Percentiles rank a stretch among this genome's conserved stretches.
Conservation (phyloP, 1,140 invertebrate genomes). For the Megalonaias nervosa region DNA sequence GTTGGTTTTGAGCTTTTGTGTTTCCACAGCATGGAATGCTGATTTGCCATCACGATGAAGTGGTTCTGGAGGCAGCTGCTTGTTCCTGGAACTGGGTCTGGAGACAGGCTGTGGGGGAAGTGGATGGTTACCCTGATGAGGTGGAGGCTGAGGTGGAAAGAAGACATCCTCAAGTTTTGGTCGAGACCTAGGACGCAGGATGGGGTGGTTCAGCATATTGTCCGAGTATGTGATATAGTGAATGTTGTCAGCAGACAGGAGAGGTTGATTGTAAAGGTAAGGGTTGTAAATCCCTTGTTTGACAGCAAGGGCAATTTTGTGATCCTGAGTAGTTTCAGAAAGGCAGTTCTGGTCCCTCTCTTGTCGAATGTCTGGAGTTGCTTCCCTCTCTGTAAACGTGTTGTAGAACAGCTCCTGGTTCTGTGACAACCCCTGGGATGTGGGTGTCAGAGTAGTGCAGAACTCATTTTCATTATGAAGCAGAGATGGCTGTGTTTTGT, state of each 20-base stretch:
- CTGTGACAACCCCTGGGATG: slow-evolving; percentile 1
- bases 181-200: slow-evolving; percentile 32
- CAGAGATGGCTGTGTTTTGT: slow-evolving; percentile 7
- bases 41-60: slow-evolving; percentile 35
- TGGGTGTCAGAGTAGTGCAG: not conserved
- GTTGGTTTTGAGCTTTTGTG: not conserved
- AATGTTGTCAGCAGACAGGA: slow-evolving; percentile 13
- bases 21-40: slow-evolving; percentile 42
- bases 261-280: slow-evolving; percentile 22
- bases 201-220: slow-evolving; percentile 8
- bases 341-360: not conserved
- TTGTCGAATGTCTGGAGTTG: not conserved
- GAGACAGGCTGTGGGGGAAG: slow-evolving; percentile 40
- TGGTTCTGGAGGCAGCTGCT: slow-evolving; percentile 32
- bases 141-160: slow-evolving; percentile 33
- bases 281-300: slow-evolving; percentile 19
- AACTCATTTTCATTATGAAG: slow-evolving; percentile 2
- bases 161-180: slow-evolving; percentile 32
- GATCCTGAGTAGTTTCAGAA: slow-evolving; percentile 4
- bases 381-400: slow-evolving; percentile 2
- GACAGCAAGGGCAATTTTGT: slow-evolving; percentile 9
- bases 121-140: slow-evolving; percentile 18
- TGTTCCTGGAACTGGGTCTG: slow-evolving; percentile 14
- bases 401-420: slow-evolving; percentile 17
- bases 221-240: slow-evolving; percentile 28